Percentiles rank a stretch among this genome's conserved stretches.
Evolutionary conservation across 2,113 vertebrate genomes (phyloP).

Genomic region (Arenaria interpres): DNA sequence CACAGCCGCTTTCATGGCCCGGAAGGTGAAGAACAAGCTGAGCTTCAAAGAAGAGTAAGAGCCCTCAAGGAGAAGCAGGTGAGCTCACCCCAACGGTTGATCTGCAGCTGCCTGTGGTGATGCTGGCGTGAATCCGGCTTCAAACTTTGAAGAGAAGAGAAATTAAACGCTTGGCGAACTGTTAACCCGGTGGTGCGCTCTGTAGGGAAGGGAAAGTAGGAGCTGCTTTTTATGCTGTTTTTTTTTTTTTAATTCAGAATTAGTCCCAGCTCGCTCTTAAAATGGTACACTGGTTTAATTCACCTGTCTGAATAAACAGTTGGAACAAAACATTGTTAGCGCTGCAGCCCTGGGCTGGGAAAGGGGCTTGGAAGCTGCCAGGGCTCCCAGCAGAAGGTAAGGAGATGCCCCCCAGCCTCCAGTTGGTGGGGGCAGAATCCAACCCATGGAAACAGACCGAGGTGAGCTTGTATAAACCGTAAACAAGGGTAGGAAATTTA

Average conservation of each 20-base stretch:
- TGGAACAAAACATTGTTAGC: background rate
- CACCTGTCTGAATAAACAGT: background rate
- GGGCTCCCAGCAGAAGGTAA: background rate
- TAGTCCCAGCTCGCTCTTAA: background rate
- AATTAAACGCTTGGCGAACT: fast-evolving
- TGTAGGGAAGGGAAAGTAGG: background rate
- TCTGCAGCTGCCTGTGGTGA: background rate
- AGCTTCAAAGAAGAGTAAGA: conserved; percentile 80
- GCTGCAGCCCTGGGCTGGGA: background rate
- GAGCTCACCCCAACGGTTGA: background rate
- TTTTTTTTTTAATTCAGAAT: background rate
- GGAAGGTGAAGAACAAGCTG: conserved; percentile 78
- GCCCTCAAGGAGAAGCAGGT: background rate
- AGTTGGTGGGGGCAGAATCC: fast-evolving
- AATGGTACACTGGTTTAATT: background rate
- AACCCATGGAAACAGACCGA: fast-evolving
- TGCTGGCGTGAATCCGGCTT: background rate
- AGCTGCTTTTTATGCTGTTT: background rate
- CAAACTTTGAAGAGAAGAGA: background rate
- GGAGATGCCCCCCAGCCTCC: background rate
- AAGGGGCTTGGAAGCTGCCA: background rate
- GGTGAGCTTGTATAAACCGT: background rate
- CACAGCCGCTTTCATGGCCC: conserved; percentile 84
- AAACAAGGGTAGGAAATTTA: fast-evolving
- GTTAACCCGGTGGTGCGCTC: background rate